Evolutionary conservation across 2,797 vertebrate genomes (phyloP).

Genomic region (Leptodactylus fallax): DNA sequence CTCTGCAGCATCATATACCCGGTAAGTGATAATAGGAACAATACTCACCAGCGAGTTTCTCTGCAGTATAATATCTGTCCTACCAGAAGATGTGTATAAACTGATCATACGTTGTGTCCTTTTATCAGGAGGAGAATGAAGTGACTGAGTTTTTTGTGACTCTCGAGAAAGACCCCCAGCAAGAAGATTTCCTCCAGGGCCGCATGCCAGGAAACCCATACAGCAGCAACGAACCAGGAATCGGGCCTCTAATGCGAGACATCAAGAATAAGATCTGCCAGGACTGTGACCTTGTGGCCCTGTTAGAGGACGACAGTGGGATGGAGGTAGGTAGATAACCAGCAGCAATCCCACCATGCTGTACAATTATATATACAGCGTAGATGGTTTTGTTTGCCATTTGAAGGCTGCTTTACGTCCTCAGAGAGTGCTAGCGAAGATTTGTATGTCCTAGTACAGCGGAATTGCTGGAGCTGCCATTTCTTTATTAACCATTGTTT

Average conservation of each 20-base stretch:
- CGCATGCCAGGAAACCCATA: constrained; percentile 99
- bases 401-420: neutral
- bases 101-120: neutral
- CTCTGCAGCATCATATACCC: constrained; percentile 99
- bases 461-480: too few relatives aligned
- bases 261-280: constrained; percentile 99
- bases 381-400: neutral
- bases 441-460: neutral
- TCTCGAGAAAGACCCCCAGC: constrained; percentile 97
- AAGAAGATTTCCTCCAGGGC: constrained; percentile 98
- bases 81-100: neutral
- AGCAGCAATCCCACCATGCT: too few relatives aligned
- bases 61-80: neutral
- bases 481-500: neutral
- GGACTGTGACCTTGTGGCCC: constrained; percentile 97
- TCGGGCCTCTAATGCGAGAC: constrained; percentile 96
- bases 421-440: neutral
- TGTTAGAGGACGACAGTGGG: constrained; percentile 97
- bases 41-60: neutral
- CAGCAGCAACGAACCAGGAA: constrained; percentile 97
- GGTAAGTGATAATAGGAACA: constrained; percentile 77
- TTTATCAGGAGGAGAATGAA: constrained; percentile 94
- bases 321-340: constrained; percentile 87
- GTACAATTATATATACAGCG: too few relatives aligned
- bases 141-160: constrained; percentile 99